Evolutionary conservation across 2,797 vertebrate species (phyloP).

Genomic region (Hydrocynus forskahlii): DNA sequence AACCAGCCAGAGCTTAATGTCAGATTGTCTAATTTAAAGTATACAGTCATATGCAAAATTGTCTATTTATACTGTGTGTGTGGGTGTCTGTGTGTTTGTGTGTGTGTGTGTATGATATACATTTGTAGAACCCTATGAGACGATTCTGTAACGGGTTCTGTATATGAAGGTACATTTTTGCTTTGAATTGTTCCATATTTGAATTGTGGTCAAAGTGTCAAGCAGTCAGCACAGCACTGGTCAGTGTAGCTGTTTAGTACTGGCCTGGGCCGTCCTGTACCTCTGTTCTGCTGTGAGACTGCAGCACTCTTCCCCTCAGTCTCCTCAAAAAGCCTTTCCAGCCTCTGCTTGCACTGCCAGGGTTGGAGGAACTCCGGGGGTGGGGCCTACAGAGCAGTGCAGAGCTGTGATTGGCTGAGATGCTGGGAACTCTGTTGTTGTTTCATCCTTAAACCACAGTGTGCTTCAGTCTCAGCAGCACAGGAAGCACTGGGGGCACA

Average conservation of each 20-base stretch:
- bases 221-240: not conserved
- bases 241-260: conserved; percentile 16
- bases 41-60: too few species aligned
- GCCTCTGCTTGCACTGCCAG: conserved; percentile 31
- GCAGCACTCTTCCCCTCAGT: conserved; percentile 40
- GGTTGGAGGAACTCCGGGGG: conserved; percentile 44
- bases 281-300: conserved; percentile 45
- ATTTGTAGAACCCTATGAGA: not conserved
- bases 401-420: conserved; percentile 66
- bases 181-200: not conserved
- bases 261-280: not conserved
- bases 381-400: conserved; percentile 27
- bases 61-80: too few species aligned
- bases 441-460: conserved; percentile 73
- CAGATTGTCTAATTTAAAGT: too few species aligned
- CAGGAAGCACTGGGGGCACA: conserved; percentile 51
- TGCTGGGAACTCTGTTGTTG: conserved; percentile 68
- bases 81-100: too few species aligned
- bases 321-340: conserved; percentile 45
- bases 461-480: conserved; percentile 62
- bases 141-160: not conserved
- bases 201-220: not conserved
- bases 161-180: not conserved
- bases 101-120: too few species aligned
- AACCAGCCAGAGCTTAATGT: too few species aligned